A percentile compares a stretch with the other conserved stretches of the same genome.
Evolutionary conservation across 2,888 invertebrate genomes (phyloP).

Genomic region (Uropetala carovei): DNA sequence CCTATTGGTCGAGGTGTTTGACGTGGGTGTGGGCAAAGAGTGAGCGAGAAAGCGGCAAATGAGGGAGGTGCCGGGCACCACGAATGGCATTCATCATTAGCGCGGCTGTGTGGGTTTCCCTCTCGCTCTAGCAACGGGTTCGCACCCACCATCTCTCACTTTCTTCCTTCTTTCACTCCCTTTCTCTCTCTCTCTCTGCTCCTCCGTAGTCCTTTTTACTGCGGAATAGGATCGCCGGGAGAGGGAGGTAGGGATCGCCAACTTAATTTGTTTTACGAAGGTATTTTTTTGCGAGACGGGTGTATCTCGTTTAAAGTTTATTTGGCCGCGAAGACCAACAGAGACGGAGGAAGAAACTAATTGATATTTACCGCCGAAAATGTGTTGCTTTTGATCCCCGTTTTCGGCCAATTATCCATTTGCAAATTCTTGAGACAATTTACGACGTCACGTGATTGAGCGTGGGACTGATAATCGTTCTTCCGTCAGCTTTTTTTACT

Average conservation of each 20-base stretch:
- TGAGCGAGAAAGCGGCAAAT: neutral
- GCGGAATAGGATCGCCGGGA: neutral
- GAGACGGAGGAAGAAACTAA: neutral
- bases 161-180: neutral
- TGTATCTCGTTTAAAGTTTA: neutral
- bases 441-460: too few relatives aligned
- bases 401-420: neutral
- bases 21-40: neutral
- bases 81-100: slow-evolving; percentile 14
- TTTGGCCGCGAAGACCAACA: neutral
- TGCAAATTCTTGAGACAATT: neutral
- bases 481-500: too few relatives aligned
- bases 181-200: neutral
- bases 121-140: neutral
- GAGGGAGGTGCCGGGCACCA: slow-evolving; percentile 23
- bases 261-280: neutral
- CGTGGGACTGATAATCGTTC: too few relatives aligned
- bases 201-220: neutral
- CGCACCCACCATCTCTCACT: neutral
- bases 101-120: neutral
- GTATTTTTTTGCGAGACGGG: neutral
- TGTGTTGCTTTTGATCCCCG: neutral
- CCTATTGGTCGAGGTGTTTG: neutral
- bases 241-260: neutral
- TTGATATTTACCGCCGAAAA: neutral